Conservation (phyloP, 92 coral and sea anemone species). For the Palythoa heliodiscus region DNA sequence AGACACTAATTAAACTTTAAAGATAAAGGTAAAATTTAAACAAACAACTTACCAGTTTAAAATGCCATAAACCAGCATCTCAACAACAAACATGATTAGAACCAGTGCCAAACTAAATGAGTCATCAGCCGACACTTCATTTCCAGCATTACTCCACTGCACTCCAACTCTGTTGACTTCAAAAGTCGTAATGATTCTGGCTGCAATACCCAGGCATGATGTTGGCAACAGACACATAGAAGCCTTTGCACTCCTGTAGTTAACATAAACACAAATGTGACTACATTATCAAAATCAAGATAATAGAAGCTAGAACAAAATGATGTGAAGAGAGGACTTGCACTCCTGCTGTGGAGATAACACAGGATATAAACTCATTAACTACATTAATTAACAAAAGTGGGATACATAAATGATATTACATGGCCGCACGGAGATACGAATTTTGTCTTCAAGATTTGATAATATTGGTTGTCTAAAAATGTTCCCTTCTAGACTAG, state of each 20-base stretch:
- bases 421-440: no score
- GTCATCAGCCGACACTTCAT: constrained; percentile 90
- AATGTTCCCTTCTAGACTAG: no score
- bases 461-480: no score
- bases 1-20: no score
- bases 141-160: constrained; percentile 67
- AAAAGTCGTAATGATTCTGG: constrained; percentile 69
- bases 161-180: constrained; percentile 83
- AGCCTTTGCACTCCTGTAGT: constrained; percentile 75
- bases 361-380: no score
- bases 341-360: no score
- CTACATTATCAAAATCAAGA: no score
- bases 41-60: constrained; percentile 76
- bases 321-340: no score
- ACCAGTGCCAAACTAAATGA: constrained; percentile 86
- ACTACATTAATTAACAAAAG: no score
- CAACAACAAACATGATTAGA: constrained; percentile 73
- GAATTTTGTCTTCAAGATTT: no score
- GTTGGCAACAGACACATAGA: constrained; percentile 85
- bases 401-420: no score
- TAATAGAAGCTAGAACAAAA: no score
- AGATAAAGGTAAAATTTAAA: neutral
- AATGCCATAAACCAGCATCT: constrained; percentile 63
- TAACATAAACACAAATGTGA: neutral
- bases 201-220: constrained; percentile 87